Evolutionary conservation across 2,113 vertebrate genomes (phyloP).

Genomic region (Grammomys dolichurus): DNA sequence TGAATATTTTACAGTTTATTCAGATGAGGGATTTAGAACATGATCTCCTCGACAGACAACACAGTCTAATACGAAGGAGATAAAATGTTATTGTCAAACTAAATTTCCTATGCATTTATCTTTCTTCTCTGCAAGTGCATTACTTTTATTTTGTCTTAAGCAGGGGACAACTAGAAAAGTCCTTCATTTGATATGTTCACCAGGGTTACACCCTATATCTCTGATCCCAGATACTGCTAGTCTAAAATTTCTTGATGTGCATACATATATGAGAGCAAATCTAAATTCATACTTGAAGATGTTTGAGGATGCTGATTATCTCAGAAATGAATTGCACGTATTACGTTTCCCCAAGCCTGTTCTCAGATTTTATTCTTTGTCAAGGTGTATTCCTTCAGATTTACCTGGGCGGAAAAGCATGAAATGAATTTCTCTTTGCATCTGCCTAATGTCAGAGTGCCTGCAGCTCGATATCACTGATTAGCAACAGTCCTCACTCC

Average conservation of each 20-base stretch:
- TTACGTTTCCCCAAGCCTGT: neutral
- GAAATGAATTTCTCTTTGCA: constrained; percentile 69
- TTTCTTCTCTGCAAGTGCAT: neutral
- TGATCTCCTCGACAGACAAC: neutral
- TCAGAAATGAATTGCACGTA: neutral
- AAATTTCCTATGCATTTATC: neutral
- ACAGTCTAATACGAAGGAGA: neutral
- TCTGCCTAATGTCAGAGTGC: constrained; percentile 64
- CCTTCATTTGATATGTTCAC: neutral
- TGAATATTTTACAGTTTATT: constrained; percentile 20
- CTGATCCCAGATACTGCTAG: neutral
- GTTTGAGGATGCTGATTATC: neutral
- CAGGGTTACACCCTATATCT: neutral
- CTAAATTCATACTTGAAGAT: neutral
- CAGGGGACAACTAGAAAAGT: neutral
- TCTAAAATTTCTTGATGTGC: neutral
- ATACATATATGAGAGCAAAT: neutral
- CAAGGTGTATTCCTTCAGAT: constrained; percentile 43
- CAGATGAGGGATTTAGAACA: constrained; percentile 4
- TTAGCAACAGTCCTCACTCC: constrained; percentile 15
- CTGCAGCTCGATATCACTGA: constrained; percentile 4
- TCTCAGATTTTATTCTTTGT: neutral
- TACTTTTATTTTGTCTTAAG: neutral
- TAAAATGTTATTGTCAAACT: neutral
- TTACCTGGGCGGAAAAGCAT: constrained; percentile 75